Conservation (phyloP, 2,888 invertebrate species). For the Habroteleia sp. region DNA sequence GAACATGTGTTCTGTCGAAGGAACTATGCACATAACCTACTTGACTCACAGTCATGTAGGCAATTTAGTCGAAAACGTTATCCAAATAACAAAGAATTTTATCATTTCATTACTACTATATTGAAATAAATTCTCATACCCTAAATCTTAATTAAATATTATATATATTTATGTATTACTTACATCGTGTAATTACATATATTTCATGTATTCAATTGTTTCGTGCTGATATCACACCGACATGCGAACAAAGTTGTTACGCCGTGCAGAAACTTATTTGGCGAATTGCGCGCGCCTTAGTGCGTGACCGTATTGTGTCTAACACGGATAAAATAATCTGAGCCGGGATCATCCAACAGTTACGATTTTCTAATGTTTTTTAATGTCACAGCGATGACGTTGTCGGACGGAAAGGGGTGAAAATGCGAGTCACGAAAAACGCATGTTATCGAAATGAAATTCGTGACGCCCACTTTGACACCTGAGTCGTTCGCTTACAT, state of each 20-base stretch:
- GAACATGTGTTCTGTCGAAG: no score
- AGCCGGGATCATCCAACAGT: constrained; percentile 10
- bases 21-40: no score
- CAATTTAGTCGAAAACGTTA: no score
- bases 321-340: constrained; percentile 23
- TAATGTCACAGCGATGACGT: constrained; percentile 12
- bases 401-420: neutral
- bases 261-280: constrained; percentile 11
- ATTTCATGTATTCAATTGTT: constrained; percentile 17
- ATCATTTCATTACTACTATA: no score
- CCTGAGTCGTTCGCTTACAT: constrained; percentile 28
- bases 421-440: constrained; percentile 33
- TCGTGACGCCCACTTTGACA: constrained; percentile 46
- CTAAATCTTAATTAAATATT: no score
- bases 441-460: constrained; percentile 30
- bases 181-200: constrained; percentile 7
- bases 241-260: constrained; percentile 32
- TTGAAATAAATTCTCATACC: no score
- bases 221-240: constrained; percentile 28
- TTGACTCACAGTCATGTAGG: no score
- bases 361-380: constrained; percentile 13
- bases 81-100: no score
- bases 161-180: constrained; percentile 8
- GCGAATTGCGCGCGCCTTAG: constrained; percentile 1
- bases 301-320: constrained; percentile 27